Conservation (phyloP, 92 coral and sea anemone genomes). For the Meandrina meandrites region DNA sequence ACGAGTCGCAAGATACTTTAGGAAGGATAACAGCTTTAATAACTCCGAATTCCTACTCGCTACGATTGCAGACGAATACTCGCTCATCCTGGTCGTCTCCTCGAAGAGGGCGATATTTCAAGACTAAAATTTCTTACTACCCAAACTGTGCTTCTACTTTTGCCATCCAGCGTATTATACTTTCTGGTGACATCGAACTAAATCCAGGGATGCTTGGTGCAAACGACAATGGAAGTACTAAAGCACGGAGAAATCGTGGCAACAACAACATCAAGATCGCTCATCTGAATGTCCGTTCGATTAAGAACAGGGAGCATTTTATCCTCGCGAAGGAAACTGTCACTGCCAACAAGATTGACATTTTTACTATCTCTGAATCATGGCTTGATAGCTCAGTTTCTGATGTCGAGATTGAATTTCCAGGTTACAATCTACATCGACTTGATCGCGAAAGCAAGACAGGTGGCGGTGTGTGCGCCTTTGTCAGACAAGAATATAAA, state of each 20-base stretch:
- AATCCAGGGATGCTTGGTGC: constrained; percentile 35
- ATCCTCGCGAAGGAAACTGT: constrained; percentile 43
- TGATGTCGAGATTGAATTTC: constrained; percentile 49
- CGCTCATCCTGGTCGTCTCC: too few species aligned
- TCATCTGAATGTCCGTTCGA: constrained; percentile 52
- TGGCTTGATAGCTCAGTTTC: constrained; percentile 58
- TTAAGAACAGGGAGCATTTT: constrained; percentile 48
- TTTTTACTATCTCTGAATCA: constrained; percentile 44
- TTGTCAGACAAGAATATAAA: constrained; percentile 31
- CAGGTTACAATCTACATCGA: constrained; percentile 39
- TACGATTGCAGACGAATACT: too few species aligned
- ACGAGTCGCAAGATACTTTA: too few species aligned
- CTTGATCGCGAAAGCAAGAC: constrained; percentile 37
- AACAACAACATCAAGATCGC: constrained; percentile 43
- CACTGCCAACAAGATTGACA: constrained; percentile 35
- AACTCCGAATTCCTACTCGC: too few species aligned
- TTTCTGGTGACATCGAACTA: constrained; percentile 31
- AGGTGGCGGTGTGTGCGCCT: constrained; percentile 55
- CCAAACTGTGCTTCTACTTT: constrained; percentile 35
- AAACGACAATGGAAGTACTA: neutral
- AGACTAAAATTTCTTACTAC: constrained; percentile 20
- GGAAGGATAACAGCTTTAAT: too few species aligned
- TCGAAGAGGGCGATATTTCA: too few species aligned
- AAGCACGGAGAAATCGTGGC: too few species aligned
- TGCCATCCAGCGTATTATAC: constrained; percentile 21